Evolutionary conservation across 2,113 vertebrate genomes (phyloP), one percentile per base, ranked within the genome.

Genomic region (Tor tambroides): DNA sequence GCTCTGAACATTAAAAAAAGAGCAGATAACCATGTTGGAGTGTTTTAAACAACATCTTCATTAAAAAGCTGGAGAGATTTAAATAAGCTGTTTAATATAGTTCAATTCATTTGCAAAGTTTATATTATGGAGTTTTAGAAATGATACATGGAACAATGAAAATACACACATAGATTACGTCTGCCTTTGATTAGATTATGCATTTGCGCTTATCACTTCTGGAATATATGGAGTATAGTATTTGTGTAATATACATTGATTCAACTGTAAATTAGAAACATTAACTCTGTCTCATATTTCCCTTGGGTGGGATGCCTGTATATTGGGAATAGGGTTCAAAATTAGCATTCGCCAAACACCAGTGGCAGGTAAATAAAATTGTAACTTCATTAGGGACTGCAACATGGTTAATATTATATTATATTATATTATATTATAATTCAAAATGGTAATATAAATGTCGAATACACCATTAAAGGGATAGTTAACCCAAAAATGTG

Each of bases 1-100:
- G n/a, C 67, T 17, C 46, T 51, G 38, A 85, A 80, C 38, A 28
- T 35, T 32, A 71, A 87, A 80, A 63, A 51, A n/a, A 41, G 43
- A 86, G 63, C 82, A 87, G 67, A 30, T 30, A 30, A 78, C 41
- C 69, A 49, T 32, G 65, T 38, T 78, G 76, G 46, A 32, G 8
- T 63, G 77, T 85, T 46, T 84, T 19, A 51, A 79, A 59, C 35
- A 26, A 17, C 11, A 30, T 26, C 35, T 63, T 81, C 38, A 63
- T 81, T 63, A 43, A 38, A 81, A n/a, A 81, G 14, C 23, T 81
- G 12, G 78, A 63, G 32, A 38, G 35, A 65, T 41, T 81, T 82
- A 82, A 67, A 65, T 21, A 49, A 49, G 61, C 41, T 26, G 38
- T 67, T 67, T 67, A 30, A 21, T 82, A 19, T 21, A 30, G n/a